A percentile compares a stretch with the other conserved stretches of the same genome.
phyloP scores from a whole-genome alignment of 2,113 vertebrate species.

The Haemorhous mexicanus region DNA sequence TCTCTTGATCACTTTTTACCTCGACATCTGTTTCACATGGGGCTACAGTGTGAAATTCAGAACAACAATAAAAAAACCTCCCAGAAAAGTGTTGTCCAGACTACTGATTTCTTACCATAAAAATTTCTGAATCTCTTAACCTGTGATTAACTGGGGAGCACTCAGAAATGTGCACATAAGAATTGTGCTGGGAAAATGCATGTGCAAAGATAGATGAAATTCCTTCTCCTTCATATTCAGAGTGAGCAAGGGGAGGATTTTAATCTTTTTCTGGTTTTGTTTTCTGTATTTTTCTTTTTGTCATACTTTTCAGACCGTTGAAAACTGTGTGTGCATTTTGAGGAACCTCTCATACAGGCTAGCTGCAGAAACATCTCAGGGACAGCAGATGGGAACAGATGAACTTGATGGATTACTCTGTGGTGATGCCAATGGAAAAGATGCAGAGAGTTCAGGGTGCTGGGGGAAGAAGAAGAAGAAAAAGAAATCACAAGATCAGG shows the following conservation, averaged over 20 bases:
- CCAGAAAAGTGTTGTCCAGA: neutral
- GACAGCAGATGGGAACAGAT: conserved; percentile 95
- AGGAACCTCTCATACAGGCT: conserved; percentile 98
- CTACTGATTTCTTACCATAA: neutral
- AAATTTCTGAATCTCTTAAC: neutral
- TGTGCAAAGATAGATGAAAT: neutral
- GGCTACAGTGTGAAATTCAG: neutral
- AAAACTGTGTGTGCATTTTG: conserved; percentile 99
- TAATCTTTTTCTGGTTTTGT: neutral
- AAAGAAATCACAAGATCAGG: conserved; percentile 99
- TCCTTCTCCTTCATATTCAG: neutral
- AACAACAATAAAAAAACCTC: neutral
- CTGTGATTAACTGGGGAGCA: neutral
- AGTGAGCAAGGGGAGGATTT: neutral
- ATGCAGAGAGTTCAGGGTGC: conserved; percentile 93
- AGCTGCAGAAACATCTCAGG: conserved; percentile 98
- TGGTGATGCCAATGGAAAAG: conserved; percentile 88
- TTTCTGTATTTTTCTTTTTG: neutral
- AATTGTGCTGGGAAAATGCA: neutral
- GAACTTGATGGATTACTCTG: conserved; percentile 97
- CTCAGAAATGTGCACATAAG: neutral
- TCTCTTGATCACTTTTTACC: neutral
- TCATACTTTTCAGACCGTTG: conserved; percentile 84
- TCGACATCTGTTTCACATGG: neutral
- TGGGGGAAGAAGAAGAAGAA: conserved; percentile 99